Conservation (phyloP, 2,888 invertebrate genomes). For the Microctonus hyperodae region DNA sequence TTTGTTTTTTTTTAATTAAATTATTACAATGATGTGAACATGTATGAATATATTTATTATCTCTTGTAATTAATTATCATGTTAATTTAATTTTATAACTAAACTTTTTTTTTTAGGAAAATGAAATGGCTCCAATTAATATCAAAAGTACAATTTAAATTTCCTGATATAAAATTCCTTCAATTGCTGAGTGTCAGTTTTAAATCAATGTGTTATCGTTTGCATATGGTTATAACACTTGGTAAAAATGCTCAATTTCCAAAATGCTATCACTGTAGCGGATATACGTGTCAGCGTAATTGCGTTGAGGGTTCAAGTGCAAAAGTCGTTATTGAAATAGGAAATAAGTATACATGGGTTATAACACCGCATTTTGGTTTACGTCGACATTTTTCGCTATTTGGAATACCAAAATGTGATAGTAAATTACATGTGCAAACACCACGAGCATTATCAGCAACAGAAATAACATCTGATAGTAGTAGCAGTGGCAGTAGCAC, state of each 20-base stretch:
- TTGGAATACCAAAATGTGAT: conserved; percentile 60
- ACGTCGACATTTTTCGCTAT: conserved; percentile 59
- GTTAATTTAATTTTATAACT: no score
- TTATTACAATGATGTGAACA: no score
- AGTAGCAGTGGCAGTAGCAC: conserved; percentile 50
- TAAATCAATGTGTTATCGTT: conserved; percentile 60
- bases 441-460: conserved; percentile 3
- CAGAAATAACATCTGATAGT: conserved; percentile 34
- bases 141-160: conserved; percentile 59
- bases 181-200: conserved; percentile 59
- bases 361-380: conserved; percentile 59
- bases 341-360: conserved; percentile 63
- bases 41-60: no score
- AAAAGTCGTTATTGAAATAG: conserved; percentile 62
- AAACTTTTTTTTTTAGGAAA: conserved; percentile 57
- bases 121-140: conserved; percentile 61
- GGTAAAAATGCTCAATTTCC: conserved; percentile 57
- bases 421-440: conserved; percentile 45
- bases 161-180: conserved; percentile 59
- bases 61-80: not conserved
- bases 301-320: conserved; percentile 60
- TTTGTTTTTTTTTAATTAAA: not conserved
- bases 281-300: conserved; percentile 60
- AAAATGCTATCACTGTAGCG: conserved; percentile 59
- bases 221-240: conserved; percentile 58